phyloP scores from a whole-genome alignment of 2,113 vertebrate species.

The Crotalus helleri region DNA sequence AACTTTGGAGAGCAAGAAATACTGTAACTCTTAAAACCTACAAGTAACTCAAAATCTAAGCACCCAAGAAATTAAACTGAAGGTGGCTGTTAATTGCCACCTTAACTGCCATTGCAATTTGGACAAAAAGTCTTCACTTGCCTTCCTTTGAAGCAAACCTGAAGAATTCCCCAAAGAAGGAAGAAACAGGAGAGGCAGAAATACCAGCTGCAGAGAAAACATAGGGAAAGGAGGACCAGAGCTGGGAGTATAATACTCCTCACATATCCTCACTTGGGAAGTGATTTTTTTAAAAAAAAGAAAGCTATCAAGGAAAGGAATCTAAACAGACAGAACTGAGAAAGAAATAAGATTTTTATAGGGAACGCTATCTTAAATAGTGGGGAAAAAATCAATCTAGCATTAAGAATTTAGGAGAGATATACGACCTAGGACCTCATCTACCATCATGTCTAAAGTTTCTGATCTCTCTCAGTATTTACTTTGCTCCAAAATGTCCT shows the following conservation, averaged over 20 bases:
- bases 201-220: neutral
- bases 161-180: neutral
- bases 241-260: neutral
- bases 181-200: neutral
- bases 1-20: slow-evolving; percentile 7
- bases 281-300: neutral
- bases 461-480: neutral
- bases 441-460: neutral
- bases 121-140: neutral
- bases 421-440: no score
- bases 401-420: neutral
- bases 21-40: neutral
- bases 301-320: neutral
- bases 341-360: no score
- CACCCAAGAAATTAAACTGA: neutral
- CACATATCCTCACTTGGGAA: neutral
- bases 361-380: neutral
- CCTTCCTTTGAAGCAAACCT: neutral
- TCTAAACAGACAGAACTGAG: neutral
- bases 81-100: neutral
- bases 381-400: neutral
- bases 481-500: neutral
- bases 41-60: neutral
- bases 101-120: neutral
- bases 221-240: neutral